A percentile compares a stretch with the other conserved stretches of the same genome.
Conservation (phyloP, 2,113 vertebrate species). For the Lutjanus erythropterus region DNA sequence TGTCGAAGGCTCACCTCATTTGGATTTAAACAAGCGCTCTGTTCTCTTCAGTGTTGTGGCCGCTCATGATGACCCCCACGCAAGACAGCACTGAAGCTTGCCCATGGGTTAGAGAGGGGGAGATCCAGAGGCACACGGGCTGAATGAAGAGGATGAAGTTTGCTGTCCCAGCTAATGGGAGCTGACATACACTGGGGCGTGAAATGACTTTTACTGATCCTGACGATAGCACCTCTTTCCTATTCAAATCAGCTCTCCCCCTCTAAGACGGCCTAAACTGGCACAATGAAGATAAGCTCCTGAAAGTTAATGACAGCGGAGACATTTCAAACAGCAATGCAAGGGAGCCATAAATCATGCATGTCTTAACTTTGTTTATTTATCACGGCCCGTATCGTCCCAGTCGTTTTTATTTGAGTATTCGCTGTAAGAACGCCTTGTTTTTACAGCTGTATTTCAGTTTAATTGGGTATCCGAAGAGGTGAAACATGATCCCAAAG, state of each 20-base stretch:
- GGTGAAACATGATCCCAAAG: slow-evolving; percentile 39
- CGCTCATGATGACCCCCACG: slow-evolving; percentile 21
- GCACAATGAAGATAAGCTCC: slow-evolving; percentile 62
- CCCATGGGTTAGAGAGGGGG: slow-evolving; percentile 28
- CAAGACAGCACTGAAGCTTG: slow-evolving; percentile 32
- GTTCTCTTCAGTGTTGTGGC: slow-evolving; percentile 19
- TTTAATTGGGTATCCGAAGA: slow-evolving; percentile 53
- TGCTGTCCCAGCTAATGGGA: slow-evolving; percentile 75
- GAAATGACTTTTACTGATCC: slow-evolving; percentile 81
- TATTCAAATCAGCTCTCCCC: slow-evolving; percentile 65
- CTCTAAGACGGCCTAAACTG: slow-evolving; percentile 49
- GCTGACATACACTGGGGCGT: slow-evolving; percentile 76
- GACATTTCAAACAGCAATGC: slow-evolving; percentile 36
- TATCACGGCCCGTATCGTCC: slow-evolving; percentile 9
- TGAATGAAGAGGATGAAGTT: slow-evolving; percentile 65
- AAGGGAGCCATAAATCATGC: slow-evolving; percentile 20
- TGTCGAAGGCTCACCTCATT: slow-evolving; percentile 51
- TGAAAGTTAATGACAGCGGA: slow-evolving; percentile 59
- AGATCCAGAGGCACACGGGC: slow-evolving; percentile 6
- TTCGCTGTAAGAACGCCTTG: neutral
- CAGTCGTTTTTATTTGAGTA: slow-evolving; percentile 28
- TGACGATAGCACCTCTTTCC: slow-evolving; percentile 71
- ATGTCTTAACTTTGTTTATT: slow-evolving; percentile 47
- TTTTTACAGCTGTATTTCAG: slow-evolving; percentile 19
- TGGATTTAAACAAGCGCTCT: slow-evolving; percentile 39